Evolutionary conservation across 2,888 invertebrate species (phyloP), one percentile per base, ranked within the genome.

Genomic region (Erebia palarica): DNA sequence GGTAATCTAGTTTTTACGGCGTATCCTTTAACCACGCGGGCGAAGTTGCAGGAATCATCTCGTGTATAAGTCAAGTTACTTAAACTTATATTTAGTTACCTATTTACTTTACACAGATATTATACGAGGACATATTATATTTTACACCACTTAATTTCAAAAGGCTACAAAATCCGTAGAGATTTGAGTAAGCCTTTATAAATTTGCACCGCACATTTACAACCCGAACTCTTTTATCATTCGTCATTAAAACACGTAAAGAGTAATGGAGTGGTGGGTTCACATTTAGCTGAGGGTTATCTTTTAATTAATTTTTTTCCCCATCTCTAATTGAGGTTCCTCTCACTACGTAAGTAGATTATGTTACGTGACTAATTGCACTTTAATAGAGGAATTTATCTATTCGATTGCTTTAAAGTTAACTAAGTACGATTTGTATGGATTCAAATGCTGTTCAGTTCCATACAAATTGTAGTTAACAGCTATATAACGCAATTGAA

Each of bases 221-320:
- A 16, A 14, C 1, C 42, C 4, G 42, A 36, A 36, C 36, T 42
- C n/a, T 60, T 60, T 36, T 60, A 42, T 60, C 42, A 36, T 16
- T 42, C 59, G 42, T 16, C 36, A 36, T 60, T 14, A 16, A n/a
- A 53, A 16, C 9, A 9, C 53, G 53, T 16, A 53, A 53, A 53
- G 59, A n/a, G 16, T 42, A 36, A 42, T 42, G 9, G 59, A 42
- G 42, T 42, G 3, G 42, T n/a, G 59, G 16, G 42, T 27, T 59
- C n/a, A 14, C 16, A 42, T 16, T 60, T 60, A 36, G 36, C 36
- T 53, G n/a, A 27, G 9, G n/a, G 36, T 60, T 60, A 49, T 63
- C 49, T 49, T 63, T 63, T 49, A 63, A 49, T 63, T 49, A 63
- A 49, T 63, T 42, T 18, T 49, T 18, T 49, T 18, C 10, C 63